Evolutionary conservation across 2,113 vertebrate species (phyloP).

Genomic region (Coracopsis vasa): DNA sequence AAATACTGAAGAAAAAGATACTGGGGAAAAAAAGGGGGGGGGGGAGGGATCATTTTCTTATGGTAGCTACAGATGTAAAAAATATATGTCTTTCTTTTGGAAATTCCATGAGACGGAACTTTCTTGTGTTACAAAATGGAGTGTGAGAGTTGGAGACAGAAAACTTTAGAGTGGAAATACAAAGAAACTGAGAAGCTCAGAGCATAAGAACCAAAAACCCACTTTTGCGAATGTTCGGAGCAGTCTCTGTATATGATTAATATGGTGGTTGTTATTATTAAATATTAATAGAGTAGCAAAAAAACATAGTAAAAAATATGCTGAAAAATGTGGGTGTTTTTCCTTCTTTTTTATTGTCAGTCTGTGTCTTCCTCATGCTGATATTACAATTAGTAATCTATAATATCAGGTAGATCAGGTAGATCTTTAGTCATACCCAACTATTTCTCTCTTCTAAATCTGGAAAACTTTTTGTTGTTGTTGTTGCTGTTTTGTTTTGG

Average conservation of each 20-base stretch:
- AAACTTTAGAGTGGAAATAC: not conserved
- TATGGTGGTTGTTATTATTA: not conserved
- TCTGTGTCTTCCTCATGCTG: not conserved
- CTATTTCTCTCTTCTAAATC: not conserved
- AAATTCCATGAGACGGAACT: slow-evolving; percentile 4
- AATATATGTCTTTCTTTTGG: slow-evolving; percentile 11
- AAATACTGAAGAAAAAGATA: too few species aligned
- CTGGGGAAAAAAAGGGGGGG: not conserved
- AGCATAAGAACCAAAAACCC: not conserved
- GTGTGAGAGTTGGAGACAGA: not conserved
- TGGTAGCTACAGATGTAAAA: slow-evolving; percentile 40
- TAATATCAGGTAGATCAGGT: not conserved
- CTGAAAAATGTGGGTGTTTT: accelerated
- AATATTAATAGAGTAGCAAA: not conserved
- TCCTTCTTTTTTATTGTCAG: not conserved
- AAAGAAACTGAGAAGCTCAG: not conserved
- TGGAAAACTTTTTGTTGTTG: not conserved
- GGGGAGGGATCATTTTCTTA: not conserved
- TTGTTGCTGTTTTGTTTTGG: not conserved
- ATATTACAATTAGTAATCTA: not conserved
- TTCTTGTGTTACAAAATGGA: slow-evolving; percentile 43
- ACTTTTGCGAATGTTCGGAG: not conserved
- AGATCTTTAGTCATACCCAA: not conserved
- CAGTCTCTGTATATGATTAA: not conserved
- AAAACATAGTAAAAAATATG: not conserved